Conservation (phyloP, 2,113 vertebrate species). For the Coregonus clupeaformis region DNA sequence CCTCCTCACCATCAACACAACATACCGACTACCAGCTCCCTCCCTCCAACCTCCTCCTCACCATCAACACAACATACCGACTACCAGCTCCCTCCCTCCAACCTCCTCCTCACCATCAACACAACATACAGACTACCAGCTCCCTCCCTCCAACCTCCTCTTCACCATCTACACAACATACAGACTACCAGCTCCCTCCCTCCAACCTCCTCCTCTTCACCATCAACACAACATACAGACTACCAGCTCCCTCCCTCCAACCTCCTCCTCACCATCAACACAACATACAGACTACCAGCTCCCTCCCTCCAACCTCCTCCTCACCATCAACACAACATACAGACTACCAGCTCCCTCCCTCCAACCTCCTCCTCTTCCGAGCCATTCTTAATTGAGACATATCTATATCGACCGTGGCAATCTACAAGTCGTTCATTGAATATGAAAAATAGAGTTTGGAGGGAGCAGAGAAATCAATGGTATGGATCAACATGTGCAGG, state of each 20-base stretch:
- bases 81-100: slow-evolving; percentile 1
- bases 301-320: not conserved
- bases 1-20: no score
- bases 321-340: not conserved
- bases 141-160: not conserved
- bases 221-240: no score
- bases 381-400: slow-evolving; percentile 69
- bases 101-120: not conserved
- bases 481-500: slow-evolving; percentile 74
- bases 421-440: slow-evolving; percentile 75
- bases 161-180: not conserved
- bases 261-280: not conserved
- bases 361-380: not conserved
- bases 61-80: no score
- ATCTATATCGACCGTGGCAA: slow-evolving; percentile 69
- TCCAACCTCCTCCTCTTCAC: not conserved
- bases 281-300: not conserved
- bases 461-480: slow-evolving; percentile 69
- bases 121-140: no score
- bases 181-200: not conserved
- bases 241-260: not conserved
- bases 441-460: slow-evolving; percentile 74
- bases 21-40: no score
- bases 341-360: slow-evolving; percentile 1
- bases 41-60: no score